Evolutionary conservation across 2,113 vertebrate genomes (phyloP).

Genomic region (Eira barbara): DNA sequence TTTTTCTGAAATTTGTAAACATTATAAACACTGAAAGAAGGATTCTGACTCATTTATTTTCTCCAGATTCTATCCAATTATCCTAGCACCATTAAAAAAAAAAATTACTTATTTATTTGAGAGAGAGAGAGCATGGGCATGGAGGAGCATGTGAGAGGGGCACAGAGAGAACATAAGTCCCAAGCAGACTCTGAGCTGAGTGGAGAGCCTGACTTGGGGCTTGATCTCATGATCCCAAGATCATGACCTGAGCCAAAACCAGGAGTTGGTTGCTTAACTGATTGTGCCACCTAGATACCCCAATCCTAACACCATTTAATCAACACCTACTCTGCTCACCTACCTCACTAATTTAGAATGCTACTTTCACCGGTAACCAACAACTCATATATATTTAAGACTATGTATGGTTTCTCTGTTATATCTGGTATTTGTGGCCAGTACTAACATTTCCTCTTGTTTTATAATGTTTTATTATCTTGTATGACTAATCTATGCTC

Average conservation of each 20-base stretch:
- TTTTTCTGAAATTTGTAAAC: not conserved
- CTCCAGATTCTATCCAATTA: not conserved
- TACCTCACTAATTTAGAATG: not conserved
- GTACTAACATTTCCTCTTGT: not conserved
- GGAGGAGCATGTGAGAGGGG: not conserved
- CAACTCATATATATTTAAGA: not conserved
- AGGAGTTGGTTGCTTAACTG: not conserved
- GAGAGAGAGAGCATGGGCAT: not conserved
- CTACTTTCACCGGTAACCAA: not conserved
- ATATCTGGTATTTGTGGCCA: not conserved
- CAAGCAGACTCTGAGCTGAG: not conserved
- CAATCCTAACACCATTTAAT: not conserved
- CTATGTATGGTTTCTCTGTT: not conserved
- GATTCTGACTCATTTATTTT: not conserved
- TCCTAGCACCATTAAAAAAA: not conserved
- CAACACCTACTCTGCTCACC: too few relatives aligned
- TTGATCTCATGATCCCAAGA: not conserved
- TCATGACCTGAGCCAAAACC: not conserved
- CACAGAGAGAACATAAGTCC: not conserved
- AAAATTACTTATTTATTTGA: not conserved
- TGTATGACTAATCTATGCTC: not conserved
- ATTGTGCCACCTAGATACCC: not conserved
- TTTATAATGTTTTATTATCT: not conserved
- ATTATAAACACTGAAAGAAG: not conserved
- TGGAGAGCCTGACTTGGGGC: not conserved